Conservation (phyloP, 2,888 invertebrate species). For the Autographa pulchrina region DNA sequence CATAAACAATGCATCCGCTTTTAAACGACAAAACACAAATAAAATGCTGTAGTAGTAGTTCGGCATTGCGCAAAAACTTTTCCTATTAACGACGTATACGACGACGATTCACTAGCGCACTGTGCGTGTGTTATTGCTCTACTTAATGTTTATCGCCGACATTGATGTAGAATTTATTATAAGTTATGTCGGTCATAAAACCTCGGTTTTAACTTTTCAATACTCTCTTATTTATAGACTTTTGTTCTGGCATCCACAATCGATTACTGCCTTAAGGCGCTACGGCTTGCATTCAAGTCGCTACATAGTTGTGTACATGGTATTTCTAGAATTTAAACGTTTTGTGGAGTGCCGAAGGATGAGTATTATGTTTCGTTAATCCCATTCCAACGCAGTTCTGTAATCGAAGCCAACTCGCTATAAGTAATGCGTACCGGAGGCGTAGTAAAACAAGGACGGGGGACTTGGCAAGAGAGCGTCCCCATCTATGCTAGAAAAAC, state of each 20-base stretch:
- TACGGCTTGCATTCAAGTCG: slow-evolving; percentile 8
- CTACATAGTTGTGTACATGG: background rate
- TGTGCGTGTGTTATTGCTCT: slow-evolving; percentile 69
- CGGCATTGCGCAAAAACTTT: slow-evolving; percentile 76
- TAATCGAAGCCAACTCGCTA: slow-evolving; percentile 62
- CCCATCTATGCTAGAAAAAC: slow-evolving; percentile 66
- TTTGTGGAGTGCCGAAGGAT: slow-evolving; percentile 21
- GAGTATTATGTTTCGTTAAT: slow-evolving; percentile 57
- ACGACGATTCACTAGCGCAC: slow-evolving; percentile 68
- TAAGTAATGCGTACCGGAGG: slow-evolving; percentile 59
- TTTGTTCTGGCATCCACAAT: slow-evolving; percentile 18
- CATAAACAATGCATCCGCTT: slow-evolving; percentile 64
- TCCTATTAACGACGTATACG: slow-evolving; percentile 71
- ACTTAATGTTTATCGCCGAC: slow-evolving; percentile 62
- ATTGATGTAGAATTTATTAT: slow-evolving; percentile 52
- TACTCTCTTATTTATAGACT: slow-evolving; percentile 39
- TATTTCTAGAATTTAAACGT: slow-evolving; percentile 12
- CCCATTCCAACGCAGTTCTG: slow-evolving; percentile 49
- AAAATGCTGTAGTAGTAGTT: slow-evolving; percentile 58
- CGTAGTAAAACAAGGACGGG: slow-evolving; percentile 59
- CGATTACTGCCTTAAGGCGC: slow-evolving; percentile 18
- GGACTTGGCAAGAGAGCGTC: slow-evolving; percentile 65
- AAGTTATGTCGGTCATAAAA: slow-evolving; percentile 50
- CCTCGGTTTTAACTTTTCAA: slow-evolving; percentile 53
- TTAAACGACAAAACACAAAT: slow-evolving; percentile 58